Base-by-base conservation (phyloP, 1,140 invertebrate species). In the Apocrypta bakeri region DNA sequence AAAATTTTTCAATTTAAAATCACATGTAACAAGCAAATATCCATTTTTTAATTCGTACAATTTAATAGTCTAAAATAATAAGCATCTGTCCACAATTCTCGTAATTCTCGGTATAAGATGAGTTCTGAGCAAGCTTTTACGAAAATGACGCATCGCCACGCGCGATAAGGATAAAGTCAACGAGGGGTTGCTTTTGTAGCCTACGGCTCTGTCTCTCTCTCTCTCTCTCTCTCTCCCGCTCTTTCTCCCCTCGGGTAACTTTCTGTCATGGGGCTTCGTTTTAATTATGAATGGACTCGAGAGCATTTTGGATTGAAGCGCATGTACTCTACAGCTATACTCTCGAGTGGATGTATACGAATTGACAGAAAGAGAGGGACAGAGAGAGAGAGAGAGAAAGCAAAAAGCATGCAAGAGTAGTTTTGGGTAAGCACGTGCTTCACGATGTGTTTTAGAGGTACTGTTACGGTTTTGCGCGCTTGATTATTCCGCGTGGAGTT, bases 251-350 rank as follows among this genome's bases (percentile, higher is more conserved):
- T 11, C 29, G 21, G 17, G 48, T 29, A 25, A 61, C 4, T 72
- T 37, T 73, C 29, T 14, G 29, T 64, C 48, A 61, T 64, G 48
- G 56, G 69, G 79, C 56, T 73, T 80, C 79, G 24, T 73, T 80
- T 80, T 80, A 80, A 80, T 80, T 80, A 80, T 80, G 78, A 80
- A 80, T 80, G 64, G 68, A 80, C 29, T 29, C 14, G 11, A 77
- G 78, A 7, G 69, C 68, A 72, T 6, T 17, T 0, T 6, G 48
- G 68, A 80, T 80, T 80, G 68, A 80, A 80, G n/a, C 31, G 17
- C 21, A 37, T 37, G 33, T 9, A 37, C 33, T 1, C 1, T 11
- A 14, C 17, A 24, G 25, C 68, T 79, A 14, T 61, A 27, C 42
- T 42, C n/a, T 56, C 48, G 48, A 56, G 21, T 56, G 48, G 48